Evolutionary conservation across 2,888 invertebrate genomes (phyloP).

Genomic region (Torymus texanus): DNA sequence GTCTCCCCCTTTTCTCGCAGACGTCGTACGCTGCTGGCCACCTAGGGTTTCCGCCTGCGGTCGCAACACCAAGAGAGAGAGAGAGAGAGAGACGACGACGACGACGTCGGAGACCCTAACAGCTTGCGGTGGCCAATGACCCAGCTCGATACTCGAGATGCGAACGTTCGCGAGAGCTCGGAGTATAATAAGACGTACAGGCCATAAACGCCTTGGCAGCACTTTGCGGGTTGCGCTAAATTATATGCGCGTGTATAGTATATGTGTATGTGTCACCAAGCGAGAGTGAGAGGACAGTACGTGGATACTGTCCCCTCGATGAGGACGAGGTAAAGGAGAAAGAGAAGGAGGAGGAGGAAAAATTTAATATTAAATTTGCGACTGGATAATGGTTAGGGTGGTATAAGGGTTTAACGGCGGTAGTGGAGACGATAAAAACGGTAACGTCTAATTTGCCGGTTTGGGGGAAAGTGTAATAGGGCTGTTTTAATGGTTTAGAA

Average conservation of each 20-base stretch:
- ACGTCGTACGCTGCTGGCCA: constrained; percentile 14
- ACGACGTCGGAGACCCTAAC: constrained; percentile 16
- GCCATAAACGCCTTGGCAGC: constrained; percentile 52
- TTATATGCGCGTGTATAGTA: constrained; percentile 41
- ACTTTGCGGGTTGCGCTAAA: constrained; percentile 57
- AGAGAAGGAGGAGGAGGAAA: constrained; percentile 4
- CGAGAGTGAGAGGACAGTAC: not conserved
- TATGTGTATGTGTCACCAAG: constrained; percentile 4
- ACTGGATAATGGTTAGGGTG: not conserved
- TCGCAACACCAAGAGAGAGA: too few species aligned
- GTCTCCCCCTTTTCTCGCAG: constrained; percentile 45
- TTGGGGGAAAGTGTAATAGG: too few species aligned
- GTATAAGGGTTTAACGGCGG: not conserved
- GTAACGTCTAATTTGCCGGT: not conserved
- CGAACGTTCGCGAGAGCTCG: not conserved
- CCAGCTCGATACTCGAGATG: constrained; percentile 56
- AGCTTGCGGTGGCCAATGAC: constrained; percentile 56
- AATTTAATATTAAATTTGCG: constrained; percentile 44
- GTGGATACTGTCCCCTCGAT: not conserved
- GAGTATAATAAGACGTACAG: constrained; percentile 51
- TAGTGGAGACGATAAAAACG: not conserved
- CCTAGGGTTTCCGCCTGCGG: constrained; percentile 46
- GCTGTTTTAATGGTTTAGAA: too few species aligned
- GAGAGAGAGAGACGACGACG: not conserved
- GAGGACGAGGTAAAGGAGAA: too few species aligned